Evolutionary conservation across 2,797 vertebrate species (phyloP).

Genomic region (Pipistrellus pygmaeus): DNA sequence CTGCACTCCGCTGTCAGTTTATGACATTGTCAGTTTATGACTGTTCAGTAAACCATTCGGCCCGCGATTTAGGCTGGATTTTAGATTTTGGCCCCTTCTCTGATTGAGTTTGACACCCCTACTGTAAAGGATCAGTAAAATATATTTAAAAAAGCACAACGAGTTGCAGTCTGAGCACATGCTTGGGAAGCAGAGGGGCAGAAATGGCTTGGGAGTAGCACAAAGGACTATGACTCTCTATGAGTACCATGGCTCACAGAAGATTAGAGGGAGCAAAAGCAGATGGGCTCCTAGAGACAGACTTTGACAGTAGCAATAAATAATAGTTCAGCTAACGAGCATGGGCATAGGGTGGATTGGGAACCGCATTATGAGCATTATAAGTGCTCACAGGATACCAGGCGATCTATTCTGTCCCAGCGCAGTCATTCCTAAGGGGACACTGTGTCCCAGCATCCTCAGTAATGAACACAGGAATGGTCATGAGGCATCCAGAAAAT

Average conservation of each 20-base stretch:
- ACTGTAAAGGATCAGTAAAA: too few species aligned
- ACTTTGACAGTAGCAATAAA: background rate
- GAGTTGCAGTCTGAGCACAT: background rate
- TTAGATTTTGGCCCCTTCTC: too few species aligned
- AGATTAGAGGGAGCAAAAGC: background rate
- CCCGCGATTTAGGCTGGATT: too few species aligned
- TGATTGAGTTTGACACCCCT: too few species aligned
- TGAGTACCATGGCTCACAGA: background rate
- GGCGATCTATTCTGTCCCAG: background rate
- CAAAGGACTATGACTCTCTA: background rate
- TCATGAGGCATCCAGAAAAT: background rate
- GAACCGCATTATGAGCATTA: background rate
- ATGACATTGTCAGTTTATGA: too few species aligned
- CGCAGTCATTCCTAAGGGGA: background rate
- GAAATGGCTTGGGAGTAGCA: background rate
- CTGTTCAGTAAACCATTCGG: too few species aligned
- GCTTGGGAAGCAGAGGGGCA: background rate
- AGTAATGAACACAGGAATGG: background rate
- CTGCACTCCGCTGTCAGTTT: too few species aligned
- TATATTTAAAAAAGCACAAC: background rate
- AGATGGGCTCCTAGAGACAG: background rate
- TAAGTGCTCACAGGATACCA: background rate
- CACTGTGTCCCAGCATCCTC: background rate
- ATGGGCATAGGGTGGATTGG: background rate
- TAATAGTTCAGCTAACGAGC: background rate